Percentiles rank a stretch among this genome's conserved stretches.
These are phyloP conservation scores for Mormyrus hasselquistii DNA, from an alignment of 2,797 vertebrate genomes.

Conservation along the genomic window DNA sequence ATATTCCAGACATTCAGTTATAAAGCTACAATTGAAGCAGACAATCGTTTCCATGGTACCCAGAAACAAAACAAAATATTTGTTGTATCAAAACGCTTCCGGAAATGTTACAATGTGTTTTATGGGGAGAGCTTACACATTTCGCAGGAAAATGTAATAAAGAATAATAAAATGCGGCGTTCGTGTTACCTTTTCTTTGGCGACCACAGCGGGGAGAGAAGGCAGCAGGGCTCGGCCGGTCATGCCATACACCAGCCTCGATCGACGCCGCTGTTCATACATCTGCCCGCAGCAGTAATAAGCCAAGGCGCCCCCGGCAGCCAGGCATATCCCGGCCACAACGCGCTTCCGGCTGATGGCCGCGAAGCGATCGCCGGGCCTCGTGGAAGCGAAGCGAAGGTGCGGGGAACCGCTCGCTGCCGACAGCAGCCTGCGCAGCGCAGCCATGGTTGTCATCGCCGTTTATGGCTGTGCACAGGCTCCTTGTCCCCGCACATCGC, in stretches of 20 bases:
- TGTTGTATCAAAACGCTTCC: neutral
- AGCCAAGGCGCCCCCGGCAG: conserved; percentile 54
- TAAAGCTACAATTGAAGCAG: neutral
- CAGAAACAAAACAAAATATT: neutral
- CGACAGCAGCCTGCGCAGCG: conserved; percentile 57
- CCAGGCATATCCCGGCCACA: conserved; percentile 49
- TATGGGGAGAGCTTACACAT: neutral
- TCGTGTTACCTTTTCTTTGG: conserved; percentile 63
- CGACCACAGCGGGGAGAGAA: conserved; percentile 54
- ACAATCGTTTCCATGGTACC: neutral
- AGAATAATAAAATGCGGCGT: neutral
- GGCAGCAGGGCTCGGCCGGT: conserved; percentile 39
- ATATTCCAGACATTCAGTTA: neutral
- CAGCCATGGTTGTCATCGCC: conserved; percentile 62
- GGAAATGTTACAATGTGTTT: neutral
- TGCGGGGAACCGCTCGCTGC: conserved; percentile 36
- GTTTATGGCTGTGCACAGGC: conserved; percentile 30
- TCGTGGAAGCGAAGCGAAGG: conserved; percentile 30
- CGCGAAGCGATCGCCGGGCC: neutral
- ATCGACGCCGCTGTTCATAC: conserved; percentile 35
- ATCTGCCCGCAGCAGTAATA: conserved; percentile 48
- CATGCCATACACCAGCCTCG: conserved; percentile 38
- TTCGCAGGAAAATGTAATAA: neutral
- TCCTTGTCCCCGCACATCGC: conserved; percentile 51
- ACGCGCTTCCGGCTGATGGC: conserved; percentile 30